Base-by-base conservation (phyloP, 2,113 vertebrate genomes). In the Malurus melanocephalus region DNA sequence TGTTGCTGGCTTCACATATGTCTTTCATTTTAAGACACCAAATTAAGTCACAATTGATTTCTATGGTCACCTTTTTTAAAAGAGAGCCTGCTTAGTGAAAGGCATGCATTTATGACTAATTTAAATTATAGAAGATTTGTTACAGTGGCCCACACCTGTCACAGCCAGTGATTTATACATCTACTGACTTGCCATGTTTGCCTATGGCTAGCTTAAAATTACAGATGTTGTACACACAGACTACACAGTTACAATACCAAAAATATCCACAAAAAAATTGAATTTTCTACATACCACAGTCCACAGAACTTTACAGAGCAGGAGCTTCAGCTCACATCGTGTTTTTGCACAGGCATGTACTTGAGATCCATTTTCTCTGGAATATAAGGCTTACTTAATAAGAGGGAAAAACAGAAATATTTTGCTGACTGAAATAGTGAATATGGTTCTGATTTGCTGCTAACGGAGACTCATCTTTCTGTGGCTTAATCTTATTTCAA, bases 1-100 rank as follows among this genome's bases (percentile, higher is more conserved):
- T 86, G 3, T 16, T 91, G 5, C 15, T 93, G 43, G 23, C 32
- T 92, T 71, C 66, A 72, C 84, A 81, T 72, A 12, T 82, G 78
- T 91, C 90, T 96, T 95, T 95, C 60, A 93, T 96, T 96, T 94
- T 77, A 89, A 90, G 86, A 81, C 26, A 82, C 61, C 43, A 94
- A 72, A 94, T 95, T 92, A 89, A 95, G 89, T 93, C 26, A 13
- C 40, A 65, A 52, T 40, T 85, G 75, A n/a, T 90, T 95, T 89
- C 85, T 92, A 21, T 74, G 66, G 80, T 69, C 76, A 71, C 56
- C 45, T 69, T 84, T 85, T 86, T 32, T 43, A 27, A 48, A 38
- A 77, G 56, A 65, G 48, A 90, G 35, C 23, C 46, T 94, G 52
- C 42, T 91, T 89, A 76, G 64, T 80, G 48, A 90, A 91, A 93